A percentile compares a stretch with the other conserved stretches of the same genome.
Evolutionary conservation across 2,888 invertebrate species (phyloP).

Genomic region (Diachrysia chrysitis): DNA sequence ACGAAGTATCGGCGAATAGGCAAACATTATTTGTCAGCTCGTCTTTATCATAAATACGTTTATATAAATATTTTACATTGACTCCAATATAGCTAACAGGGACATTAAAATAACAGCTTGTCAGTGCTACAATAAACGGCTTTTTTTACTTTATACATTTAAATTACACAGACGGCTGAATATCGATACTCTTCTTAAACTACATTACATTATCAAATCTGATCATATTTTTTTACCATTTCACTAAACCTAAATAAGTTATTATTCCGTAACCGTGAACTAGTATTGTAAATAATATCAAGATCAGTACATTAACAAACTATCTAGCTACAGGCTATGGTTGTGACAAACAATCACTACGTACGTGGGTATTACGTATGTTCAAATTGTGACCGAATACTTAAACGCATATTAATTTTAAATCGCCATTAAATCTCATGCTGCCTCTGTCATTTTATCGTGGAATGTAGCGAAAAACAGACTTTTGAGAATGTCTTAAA

Average conservation of each 20-base stretch:
- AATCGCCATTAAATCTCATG: too few relatives aligned
- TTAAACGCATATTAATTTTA: too few relatives aligned
- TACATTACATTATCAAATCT: slow-evolving; percentile 10
- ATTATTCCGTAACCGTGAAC: slow-evolving; percentile 31
- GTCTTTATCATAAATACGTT: neutral
- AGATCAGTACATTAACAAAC: slow-evolving; percentile 54
- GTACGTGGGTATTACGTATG: slow-evolving; percentile 35
- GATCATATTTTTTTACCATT: slow-evolving; percentile 31
- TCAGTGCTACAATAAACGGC: slow-evolving; percentile 46
- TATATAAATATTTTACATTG: too few relatives aligned
- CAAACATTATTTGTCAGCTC: neutral
- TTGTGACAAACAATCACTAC: slow-evolving; percentile 61
- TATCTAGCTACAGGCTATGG: slow-evolving; percentile 46
- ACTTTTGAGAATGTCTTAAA: too few relatives aligned
- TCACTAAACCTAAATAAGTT: slow-evolving; percentile 45
- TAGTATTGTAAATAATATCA: slow-evolving; percentile 32
- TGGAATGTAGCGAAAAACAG: too few relatives aligned
- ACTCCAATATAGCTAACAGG: neutral
- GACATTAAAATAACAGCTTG: slow-evolving; percentile 25
- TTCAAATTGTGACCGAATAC: too few relatives aligned
- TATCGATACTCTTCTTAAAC: slow-evolving; percentile 16
- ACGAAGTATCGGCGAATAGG: neutral
- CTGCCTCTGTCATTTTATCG: too few relatives aligned
- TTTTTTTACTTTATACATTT: slow-evolving; percentile 14
- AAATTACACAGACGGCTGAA: slow-evolving; percentile 22